These are phyloP conservation scores for Crossocerus cetratus DNA, from an alignment of 2,888 invertebrate genomes.

Conservation along the genomic window DNA sequence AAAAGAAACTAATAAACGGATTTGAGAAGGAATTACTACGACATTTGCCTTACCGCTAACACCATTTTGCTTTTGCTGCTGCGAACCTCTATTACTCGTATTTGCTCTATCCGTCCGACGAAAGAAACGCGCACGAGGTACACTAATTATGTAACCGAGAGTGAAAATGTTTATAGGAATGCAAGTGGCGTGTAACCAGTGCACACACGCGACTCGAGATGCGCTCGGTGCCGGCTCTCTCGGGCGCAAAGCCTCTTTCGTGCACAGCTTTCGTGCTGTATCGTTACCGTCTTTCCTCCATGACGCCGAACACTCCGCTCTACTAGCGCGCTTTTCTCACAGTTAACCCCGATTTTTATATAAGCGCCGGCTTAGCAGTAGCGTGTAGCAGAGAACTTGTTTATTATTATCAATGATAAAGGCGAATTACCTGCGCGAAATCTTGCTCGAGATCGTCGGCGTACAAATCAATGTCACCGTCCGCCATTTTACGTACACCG, in stretches of 20 bases:
- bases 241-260: slow-evolving; percentile 9
- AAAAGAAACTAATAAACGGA: slow-evolving; percentile 26
- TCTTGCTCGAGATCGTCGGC: slow-evolving; percentile 97
- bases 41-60: slow-evolving; percentile 64
- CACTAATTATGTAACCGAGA: slow-evolving; percentile 43
- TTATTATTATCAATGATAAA: slow-evolving; percentile 54
- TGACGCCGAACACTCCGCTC: slow-evolving; percentile 63
- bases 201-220: slow-evolving; percentile 14
- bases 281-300: slow-evolving; percentile 63
- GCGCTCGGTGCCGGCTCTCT: slow-evolving; percentile 21
- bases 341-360: slow-evolving; percentile 19
- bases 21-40: slow-evolving; percentile 41
- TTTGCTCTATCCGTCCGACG: slow-evolving; percentile 40
- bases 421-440: slow-evolving; percentile 85
- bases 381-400: slow-evolving; percentile 22
- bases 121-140: slow-evolving; percentile 27
- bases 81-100: slow-evolving; percentile 54
- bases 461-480: slow-evolving; percentile 98
- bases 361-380: slow-evolving; percentile 8
- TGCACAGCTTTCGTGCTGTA: slow-evolving; percentile 36
- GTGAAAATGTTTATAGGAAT: slow-evolving; percentile 20
- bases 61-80: slow-evolving; percentile 65
- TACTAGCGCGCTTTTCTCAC: slow-evolving; percentile 42
- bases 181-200: slow-evolving; percentile 12
- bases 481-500: slow-evolving; percentile 86